These are phyloP conservation scores for Equus przewalskii DNA, from an alignment of 2,113 vertebrate genomes.

Conservation along the genomic window DNA sequence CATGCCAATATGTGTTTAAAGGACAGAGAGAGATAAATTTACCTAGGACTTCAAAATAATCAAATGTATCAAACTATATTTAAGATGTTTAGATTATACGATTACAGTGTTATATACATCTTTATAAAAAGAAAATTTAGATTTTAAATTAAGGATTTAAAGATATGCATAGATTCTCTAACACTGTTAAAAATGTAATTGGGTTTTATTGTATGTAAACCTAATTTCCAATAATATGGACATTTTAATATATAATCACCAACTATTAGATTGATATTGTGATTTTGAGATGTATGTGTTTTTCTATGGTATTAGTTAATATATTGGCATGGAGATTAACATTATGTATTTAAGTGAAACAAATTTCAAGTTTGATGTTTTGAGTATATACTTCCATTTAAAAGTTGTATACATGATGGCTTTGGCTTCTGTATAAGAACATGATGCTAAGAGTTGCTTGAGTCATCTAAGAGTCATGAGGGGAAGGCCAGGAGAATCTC, in stretches of 20 bases:
- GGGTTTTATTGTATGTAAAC: neutral
- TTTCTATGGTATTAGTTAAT: neutral
- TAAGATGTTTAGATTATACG: neutral
- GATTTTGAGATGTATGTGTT: neutral
- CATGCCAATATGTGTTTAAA: neutral
- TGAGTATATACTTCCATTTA: neutral
- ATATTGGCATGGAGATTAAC: neutral
- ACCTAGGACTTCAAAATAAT: slow-evolving; percentile 9
- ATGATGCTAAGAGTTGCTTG: neutral
- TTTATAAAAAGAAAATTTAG: neutral
- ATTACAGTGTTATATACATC: neutral
- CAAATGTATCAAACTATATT: neutral
- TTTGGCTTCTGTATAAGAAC: neutral
- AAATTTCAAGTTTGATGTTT: neutral
- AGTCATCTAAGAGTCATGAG: neutral
- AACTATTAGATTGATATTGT: neutral
- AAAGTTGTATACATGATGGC: neutral
- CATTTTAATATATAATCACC: neutral
- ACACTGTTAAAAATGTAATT: neutral
- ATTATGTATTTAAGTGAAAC: neutral
- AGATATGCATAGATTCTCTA: neutral
- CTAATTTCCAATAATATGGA: neutral
- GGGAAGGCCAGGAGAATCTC: neutral
- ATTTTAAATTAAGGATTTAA: neutral
- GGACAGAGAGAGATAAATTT: neutral